Evolutionary conservation across 2,888 invertebrate genomes (phyloP).

Genomic region (Bellardia bayeri): DNA sequence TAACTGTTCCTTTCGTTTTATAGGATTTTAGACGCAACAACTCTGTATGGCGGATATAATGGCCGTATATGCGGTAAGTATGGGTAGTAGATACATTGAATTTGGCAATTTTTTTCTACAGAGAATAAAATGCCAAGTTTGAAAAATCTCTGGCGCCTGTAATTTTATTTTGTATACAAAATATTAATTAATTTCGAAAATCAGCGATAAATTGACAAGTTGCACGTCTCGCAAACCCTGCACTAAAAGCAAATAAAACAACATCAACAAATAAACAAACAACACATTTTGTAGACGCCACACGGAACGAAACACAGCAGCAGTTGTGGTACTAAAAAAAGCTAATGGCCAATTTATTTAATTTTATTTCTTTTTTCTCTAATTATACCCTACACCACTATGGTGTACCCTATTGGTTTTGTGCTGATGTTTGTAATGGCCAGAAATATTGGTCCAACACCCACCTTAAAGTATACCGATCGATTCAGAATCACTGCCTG

Average conservation of each 20-base stretch:
- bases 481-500: too few relatives aligned
- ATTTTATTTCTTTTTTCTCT: neutral
- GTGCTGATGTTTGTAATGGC: too few relatives aligned
- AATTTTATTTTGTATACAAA: neutral
- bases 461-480: too few relatives aligned
- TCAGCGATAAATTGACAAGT: conserved; percentile 41
- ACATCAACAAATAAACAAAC: neutral
- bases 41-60: neutral
- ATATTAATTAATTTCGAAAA: conserved; percentile 26
- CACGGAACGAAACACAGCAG: conserved; percentile 7
- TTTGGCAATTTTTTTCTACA: neutral
- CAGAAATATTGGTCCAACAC: too few relatives aligned
- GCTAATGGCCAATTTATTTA: conserved; percentile 47
- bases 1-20: neutral
- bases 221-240: conserved; percentile 42
- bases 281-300: conserved; percentile 47
- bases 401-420: too few relatives aligned
- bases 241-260: conserved; percentile 10
- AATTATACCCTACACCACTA: too few relatives aligned
- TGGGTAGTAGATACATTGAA: neutral
- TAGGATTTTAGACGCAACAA: neutral
- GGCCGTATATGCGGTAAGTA: too few relatives aligned
- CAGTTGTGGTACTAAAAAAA: conserved; percentile 33
- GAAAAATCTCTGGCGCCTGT: conserved; percentile 4
- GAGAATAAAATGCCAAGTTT: neutral